A percentile compares a stretch with the other conserved stretches of the same genome.
These are phyloP conservation scores for Xenopus laevis DNA, from an alignment of 2,113 vertebrate genomes.

Conservation along the genomic window DNA sequence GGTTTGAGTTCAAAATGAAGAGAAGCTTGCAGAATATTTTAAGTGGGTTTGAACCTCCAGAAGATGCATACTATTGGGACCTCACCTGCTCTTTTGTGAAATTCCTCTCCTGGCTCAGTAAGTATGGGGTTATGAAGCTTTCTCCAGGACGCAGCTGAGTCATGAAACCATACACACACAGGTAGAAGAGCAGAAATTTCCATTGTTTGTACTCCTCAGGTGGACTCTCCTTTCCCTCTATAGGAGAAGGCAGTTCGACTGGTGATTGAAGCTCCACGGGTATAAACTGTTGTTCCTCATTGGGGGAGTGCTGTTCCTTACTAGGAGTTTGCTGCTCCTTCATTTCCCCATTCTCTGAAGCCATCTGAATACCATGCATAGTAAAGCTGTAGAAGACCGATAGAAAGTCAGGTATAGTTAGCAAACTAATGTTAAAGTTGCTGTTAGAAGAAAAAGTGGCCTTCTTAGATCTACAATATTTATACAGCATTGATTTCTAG, in stretches of 20 bases:
- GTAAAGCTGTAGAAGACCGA: not conserved
- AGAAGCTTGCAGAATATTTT: too few relatives aligned
- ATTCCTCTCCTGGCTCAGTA: slow-evolving; percentile 74
- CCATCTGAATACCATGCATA: not conserved
- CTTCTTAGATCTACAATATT: too few relatives aligned
- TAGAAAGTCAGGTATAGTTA: not conserved
- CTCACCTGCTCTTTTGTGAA: slow-evolving; percentile 75
- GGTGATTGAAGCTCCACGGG: not conserved
- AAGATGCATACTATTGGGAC: not conserved
- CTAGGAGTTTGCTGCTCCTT: not conserved
- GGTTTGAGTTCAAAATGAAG: too few relatives aligned
- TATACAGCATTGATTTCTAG: too few relatives aligned
- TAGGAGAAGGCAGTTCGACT: not conserved
- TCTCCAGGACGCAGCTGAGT: slow-evolving; percentile 77
- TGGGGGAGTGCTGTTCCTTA: not conserved
- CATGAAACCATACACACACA: slow-evolving; percentile 87
- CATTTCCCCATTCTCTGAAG: slow-evolving; percentile 9
- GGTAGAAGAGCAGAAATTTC: slow-evolving; percentile 67
- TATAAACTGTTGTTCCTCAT: not conserved
- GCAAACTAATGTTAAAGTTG: not conserved
- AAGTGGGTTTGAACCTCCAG: too few relatives aligned
- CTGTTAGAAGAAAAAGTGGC: too few relatives aligned
- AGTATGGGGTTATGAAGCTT: slow-evolving; percentile 80
- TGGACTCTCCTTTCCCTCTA: not conserved
- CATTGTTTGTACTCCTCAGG: slow-evolving; percentile 45